Base-by-base conservation (phyloP, 2,888 invertebrate genomes). In the Phalangium opilio region DNA sequence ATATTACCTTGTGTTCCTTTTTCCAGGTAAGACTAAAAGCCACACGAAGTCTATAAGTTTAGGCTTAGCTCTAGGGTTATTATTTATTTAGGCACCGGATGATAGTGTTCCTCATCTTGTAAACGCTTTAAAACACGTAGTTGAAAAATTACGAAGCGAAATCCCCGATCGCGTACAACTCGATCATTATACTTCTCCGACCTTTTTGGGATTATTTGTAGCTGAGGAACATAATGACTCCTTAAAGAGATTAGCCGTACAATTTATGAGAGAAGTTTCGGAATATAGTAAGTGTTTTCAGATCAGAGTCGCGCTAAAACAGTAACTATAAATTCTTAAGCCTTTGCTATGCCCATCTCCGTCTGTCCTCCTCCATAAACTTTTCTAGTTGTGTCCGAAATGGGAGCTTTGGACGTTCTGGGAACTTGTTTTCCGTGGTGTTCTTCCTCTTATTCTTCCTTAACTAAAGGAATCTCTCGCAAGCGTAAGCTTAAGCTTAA, bases 151-250 rank as follows among this genome's bases (percentile, higher is more conserved):
- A 35, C 47, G 59, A 32, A 45, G 53, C 20, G 56, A 57, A 18
- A 52, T 57, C 10, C 62, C 61, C 12, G 59, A 55, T 3, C 53
- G 56, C 14, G 49, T 67, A n/a, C 57, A 60, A 15, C 67, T 89
- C 43, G 87, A 89, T 64, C 77, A 81, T 1, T 87, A 87, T 61
- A 76, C 82, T 43, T 86, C 86, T 21, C 79, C 79, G 15, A 87
- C 86, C 66, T 90, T 87, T 64, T 85, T 90, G 79, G 90, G 89
- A 0, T 75, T 87, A 43, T 89, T 89, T 68, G 78, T 89, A 2
- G 79, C 79, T 12, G 83, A 86, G 57, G 75, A 80, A 53, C 81
- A 83, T 68, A 83, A 83, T 0, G 80, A 81, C 56, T 79, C 82
- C 64, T 70, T 89, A 48, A 82, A 81, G 63, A 74, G 78, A 55